Evolutionary conservation across 2,888 invertebrate genomes (phyloP).

Genomic region (Pyrochroa serraticornis): DNA sequence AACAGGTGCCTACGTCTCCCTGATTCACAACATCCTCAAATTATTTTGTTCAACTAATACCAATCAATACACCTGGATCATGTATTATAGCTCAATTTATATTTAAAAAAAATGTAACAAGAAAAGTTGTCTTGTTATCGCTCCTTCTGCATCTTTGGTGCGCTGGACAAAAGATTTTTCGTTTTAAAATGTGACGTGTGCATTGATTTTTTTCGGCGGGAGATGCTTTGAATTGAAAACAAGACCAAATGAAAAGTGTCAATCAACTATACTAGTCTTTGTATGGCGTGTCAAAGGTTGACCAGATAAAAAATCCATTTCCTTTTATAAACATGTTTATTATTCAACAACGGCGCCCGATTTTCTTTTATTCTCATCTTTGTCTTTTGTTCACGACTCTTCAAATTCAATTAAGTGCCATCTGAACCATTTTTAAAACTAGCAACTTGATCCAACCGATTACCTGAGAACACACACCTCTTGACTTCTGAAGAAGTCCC

Average conservation of each 20-base stretch:
- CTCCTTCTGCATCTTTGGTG: constrained; percentile 11
- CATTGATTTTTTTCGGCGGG: constrained; percentile 45
- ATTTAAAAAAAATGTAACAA: too few relatives aligned
- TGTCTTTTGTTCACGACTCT: background rate
- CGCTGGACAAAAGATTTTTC: constrained; percentile 28
- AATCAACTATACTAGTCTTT: constrained; percentile 46
- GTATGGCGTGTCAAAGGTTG: constrained; percentile 47
- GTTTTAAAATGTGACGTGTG: constrained; percentile 45
- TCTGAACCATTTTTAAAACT: background rate
- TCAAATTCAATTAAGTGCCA: background rate
- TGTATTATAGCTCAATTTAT: too few relatives aligned
- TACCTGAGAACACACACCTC: too few relatives aligned
- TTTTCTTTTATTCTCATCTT: constrained; percentile 19
- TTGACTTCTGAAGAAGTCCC: too few relatives aligned
- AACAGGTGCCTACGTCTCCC: constrained; percentile 22
- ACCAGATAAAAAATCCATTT: constrained; percentile 56
- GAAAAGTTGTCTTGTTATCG: constrained; percentile 9
- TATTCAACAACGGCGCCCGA: constrained; percentile 37
- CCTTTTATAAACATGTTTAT: constrained; percentile 50
- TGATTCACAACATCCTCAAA: too few relatives aligned
- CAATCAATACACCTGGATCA: too few relatives aligned
- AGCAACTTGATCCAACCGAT: background rate
- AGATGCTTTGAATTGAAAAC: constrained; percentile 48
- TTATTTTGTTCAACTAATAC: too few relatives aligned
- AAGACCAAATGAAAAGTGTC: constrained; percentile 51